Evolutionary conservation across 1,140 invertebrate species (phyloP), one percentile per base, ranked within the genome.

Genomic region (Ips nitidus): DNA sequence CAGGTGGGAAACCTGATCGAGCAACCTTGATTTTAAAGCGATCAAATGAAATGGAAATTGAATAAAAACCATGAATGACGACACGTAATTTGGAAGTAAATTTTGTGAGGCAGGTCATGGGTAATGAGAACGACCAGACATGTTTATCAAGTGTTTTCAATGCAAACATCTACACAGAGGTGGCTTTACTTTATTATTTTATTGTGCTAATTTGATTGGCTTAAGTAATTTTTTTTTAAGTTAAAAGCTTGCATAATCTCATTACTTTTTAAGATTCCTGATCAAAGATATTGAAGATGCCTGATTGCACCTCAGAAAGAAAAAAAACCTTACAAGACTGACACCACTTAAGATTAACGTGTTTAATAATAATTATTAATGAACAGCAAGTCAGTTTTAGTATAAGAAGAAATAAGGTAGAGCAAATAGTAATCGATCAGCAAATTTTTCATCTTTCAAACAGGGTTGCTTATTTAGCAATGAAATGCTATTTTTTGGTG

Each of bases 21-120:
- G 22, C 45, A 37, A 56, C 38, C 53, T 56, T 56, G n/a, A 56
- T 56, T 5, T 6, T 47, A 47, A 47, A 47, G 45, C 5, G 37
- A 39, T 22, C 53, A 56, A 56, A 56, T 37, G 37, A 56, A 56
- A 56, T 37, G 37, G 37, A 6, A 56, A 6, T 6, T 7, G 6
- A 7, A 56, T 22, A 56, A 22, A 37, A n/a, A 22, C n/a, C 22
- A 5, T n/a, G 5, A 6, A 56, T 56, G 53, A 56, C 53, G 22
- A 22, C n/a, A 59, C 41, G 57, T 59, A 59, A 59, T 59, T 59
- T 59, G 57, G 57, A 59, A 59, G 57, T 59, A 59, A 59, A 59
- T 41, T 59, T 59, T 59, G 57, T 59, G 41, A 59, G 57, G 57
- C 57, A 59, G 57, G 57, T 59, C 57, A 59, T 59, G 57, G 57